These are phyloP conservation scores for Lanistes nyassanus DNA, from an alignment of 1,140 invertebrate genomes.

Conservation along the genomic window DNA sequence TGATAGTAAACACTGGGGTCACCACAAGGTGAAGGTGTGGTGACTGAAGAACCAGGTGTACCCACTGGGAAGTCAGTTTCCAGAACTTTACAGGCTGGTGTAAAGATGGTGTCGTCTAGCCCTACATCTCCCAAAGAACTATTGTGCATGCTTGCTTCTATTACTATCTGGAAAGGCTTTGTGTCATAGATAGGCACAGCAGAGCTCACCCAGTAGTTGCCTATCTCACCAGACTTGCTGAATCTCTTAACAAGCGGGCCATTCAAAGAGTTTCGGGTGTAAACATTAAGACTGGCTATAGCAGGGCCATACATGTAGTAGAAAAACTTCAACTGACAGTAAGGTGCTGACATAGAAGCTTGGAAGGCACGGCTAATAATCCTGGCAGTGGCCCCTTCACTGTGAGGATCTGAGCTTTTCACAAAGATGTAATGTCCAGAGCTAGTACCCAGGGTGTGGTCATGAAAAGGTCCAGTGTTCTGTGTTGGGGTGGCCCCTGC, in stretches of 20 bases:
- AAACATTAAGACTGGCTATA: constrained; percentile 54
- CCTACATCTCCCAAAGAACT: constrained; percentile 58
- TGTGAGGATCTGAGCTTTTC: constrained; percentile 75
- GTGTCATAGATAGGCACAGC: constrained; percentile 42
- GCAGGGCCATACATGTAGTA: constrained; percentile 79
- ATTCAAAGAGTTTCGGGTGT: constrained; percentile 39
- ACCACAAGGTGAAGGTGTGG: constrained; percentile 46
- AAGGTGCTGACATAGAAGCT: constrained; percentile 25
- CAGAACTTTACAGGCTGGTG: constrained; percentile 47
- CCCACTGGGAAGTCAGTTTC: constrained; percentile 30
- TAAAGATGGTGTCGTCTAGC: constrained; percentile 63
- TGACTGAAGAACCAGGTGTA: constrained; percentile 33
- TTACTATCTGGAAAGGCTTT: constrained; percentile 53
- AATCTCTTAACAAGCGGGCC: constrained; percentile 35
- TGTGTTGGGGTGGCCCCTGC: constrained; percentile 44
- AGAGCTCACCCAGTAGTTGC: constrained; percentile 45
- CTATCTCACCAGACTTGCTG: constrained; percentile 31
- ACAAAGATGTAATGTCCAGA: constrained; percentile 83
- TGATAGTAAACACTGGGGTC: constrained; percentile 47
- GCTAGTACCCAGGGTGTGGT: constrained; percentile 56
- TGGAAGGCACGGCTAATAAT: constrained; percentile 66
- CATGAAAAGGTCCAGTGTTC: constrained; percentile 52
- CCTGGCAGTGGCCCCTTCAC: constrained; percentile 77
- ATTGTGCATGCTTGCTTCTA: constrained; percentile 51
- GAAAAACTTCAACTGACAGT: constrained; percentile 71